A percentile compares a stretch with the other conserved stretches of the same genome.
phyloP scores from a whole-genome alignment of 2,888 invertebrate genomes.

The Melieria omissa region DNA sequence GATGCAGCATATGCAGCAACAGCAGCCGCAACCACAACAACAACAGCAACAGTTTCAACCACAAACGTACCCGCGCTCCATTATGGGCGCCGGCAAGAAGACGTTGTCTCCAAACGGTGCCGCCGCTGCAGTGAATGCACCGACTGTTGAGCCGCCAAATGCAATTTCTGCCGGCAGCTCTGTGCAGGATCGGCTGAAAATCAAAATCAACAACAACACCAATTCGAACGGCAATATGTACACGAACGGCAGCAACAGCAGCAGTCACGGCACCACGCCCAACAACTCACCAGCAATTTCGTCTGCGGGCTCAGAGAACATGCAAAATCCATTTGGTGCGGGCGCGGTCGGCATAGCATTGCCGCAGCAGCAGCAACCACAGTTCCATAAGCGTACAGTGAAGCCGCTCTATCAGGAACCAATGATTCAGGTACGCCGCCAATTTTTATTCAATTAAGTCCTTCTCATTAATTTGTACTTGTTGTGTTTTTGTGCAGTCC shows the following conservation, averaged over 20 bases:
- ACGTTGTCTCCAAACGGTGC: conserved; percentile 24
- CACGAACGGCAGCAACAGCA: conserved; percentile 32
- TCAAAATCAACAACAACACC: conserved; percentile 45
- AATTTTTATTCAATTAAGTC: neutral
- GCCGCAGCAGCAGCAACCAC: conserved; percentile 34
- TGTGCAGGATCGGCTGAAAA: conserved; percentile 51
- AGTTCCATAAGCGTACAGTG: conserved; percentile 30
- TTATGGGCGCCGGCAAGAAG: conserved; percentile 33
- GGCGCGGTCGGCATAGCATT: conserved; percentile 18
- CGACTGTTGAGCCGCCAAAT: conserved; percentile 8
- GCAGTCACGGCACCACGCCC: conserved; percentile 41
- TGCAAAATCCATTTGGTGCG: conserved; percentile 40
- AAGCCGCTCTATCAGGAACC: conserved; percentile 22
- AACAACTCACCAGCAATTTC: conserved; percentile 45
- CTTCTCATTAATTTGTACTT: conserved; percentile 9
- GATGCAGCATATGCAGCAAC: neutral
- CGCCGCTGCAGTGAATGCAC: conserved; percentile 25
- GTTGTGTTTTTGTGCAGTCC: conserved; percentile 37
- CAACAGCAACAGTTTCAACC: neutral
- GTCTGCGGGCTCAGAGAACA: conserved; percentile 45
- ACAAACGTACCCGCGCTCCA: neutral
- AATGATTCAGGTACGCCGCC: neutral
- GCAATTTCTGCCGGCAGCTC: conserved; percentile 35
- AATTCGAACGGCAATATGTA: conserved; percentile 32
- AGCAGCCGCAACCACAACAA: conserved; percentile 30